A percentile compares a stretch with the other conserved stretches of the same genome.
These are phyloP conservation scores for Sepiola atlantica DNA, from an alignment of 2,888 invertebrate species.

Conservation along the genomic window DNA sequence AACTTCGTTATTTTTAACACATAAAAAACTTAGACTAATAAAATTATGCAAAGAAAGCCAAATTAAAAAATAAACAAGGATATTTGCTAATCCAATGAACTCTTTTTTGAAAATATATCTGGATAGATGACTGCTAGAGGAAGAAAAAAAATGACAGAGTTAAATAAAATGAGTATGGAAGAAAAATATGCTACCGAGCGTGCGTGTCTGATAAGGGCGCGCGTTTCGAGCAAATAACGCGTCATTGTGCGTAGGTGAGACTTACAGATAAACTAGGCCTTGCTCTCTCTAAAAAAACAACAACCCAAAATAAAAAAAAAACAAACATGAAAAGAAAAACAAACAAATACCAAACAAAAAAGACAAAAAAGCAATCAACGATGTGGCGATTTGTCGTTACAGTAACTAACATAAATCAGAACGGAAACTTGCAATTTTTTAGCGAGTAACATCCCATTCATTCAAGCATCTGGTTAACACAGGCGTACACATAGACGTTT, in stretches of 20 bases:
- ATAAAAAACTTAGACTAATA: not conserved
- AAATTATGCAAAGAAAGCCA: not conserved
- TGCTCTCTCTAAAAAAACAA: not conserved
- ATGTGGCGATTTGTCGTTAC: conserved; percentile 32
- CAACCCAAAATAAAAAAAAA: too few relatives aligned
- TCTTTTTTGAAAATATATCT: not conserved
- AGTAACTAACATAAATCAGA: not conserved
- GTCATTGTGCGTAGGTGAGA: not conserved
- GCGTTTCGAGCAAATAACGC: not conserved
- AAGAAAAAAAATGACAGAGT: not conserved
- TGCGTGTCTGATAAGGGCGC: conserved; percentile 6
- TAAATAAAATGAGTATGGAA: not conserved
- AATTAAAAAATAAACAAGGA: not conserved
- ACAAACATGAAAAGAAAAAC: too few relatives aligned
- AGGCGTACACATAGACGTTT: not conserved
- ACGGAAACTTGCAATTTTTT: not conserved
- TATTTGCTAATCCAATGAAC: not conserved
- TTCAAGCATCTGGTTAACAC: not conserved
- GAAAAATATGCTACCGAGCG: not conserved
- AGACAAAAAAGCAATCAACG: not conserved
- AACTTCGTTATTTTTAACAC: not conserved
- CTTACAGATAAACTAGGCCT: not conserved
- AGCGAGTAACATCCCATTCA: not conserved
- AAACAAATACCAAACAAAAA: too few relatives aligned
- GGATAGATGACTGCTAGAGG: not conserved